phyloP scores from a whole-genome alignment of 2,113 vertebrate species.

The Paramisgurnus dabryanus region DNA sequence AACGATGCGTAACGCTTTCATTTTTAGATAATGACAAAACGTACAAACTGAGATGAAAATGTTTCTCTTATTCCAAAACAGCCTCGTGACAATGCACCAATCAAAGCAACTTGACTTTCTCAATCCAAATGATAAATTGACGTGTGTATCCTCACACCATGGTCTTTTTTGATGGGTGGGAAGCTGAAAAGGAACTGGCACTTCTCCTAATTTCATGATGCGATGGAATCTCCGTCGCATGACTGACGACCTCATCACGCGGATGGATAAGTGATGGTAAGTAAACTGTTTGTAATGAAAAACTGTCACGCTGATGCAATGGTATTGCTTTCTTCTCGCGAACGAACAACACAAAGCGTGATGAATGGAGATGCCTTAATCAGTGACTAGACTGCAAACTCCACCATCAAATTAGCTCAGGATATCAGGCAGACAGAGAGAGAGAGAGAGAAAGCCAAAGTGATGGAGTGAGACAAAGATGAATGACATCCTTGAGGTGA shows the following conservation, averaged over 20 bases:
- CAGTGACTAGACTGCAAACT: conserved; percentile 45
- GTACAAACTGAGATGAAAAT: neutral
- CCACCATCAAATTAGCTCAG: conserved; percentile 41
- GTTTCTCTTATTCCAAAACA: conserved; percentile 7
- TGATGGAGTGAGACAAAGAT: conserved; percentile 37
- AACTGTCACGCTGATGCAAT: conserved; percentile 54
- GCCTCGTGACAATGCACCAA: neutral
- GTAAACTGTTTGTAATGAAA: conserved; percentile 60
- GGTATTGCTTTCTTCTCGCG: conserved; percentile 35
- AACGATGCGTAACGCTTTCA: conserved; percentile 11
- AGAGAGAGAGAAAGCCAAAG: neutral
- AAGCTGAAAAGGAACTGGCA: conserved; percentile 52
- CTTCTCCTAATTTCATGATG: conserved; percentile 54
- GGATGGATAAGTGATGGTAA: conserved; percentile 60
- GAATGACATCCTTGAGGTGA: conserved; percentile 48
- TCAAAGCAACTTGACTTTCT: conserved; percentile 37
- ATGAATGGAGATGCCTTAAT: conserved; percentile 60
- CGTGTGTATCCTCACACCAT: conserved; percentile 42
- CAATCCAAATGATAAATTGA: conserved; percentile 48
- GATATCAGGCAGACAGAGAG: conserved; percentile 1
- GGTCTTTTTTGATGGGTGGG: conserved; percentile 30
- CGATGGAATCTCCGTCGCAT: conserved; percentile 51
- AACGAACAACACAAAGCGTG: conserved; percentile 54
- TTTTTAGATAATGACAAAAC: conserved; percentile 20
- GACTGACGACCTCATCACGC: conserved; percentile 61